Evolutionary conservation across 2,888 invertebrate species (phyloP), one percentile per base, ranked within the genome.

Genomic region (Noctua fimbriata): DNA sequence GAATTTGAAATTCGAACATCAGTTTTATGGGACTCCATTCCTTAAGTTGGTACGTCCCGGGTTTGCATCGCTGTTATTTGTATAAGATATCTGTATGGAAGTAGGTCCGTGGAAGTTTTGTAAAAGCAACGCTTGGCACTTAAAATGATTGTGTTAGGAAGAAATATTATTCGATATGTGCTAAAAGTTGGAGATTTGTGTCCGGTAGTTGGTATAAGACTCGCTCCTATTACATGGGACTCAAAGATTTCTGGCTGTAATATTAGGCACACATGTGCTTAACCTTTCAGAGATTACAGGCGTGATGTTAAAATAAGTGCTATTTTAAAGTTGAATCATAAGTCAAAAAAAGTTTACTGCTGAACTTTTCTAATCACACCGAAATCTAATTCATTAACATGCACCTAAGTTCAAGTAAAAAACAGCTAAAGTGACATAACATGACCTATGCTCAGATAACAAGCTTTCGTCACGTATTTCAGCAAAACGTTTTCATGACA

Each of bases 1-100:
- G 95, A 96, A 96, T 96, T 94, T 89, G 89, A 89, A 89, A 89
- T 89, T 88, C 77, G 89, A 89, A 94, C 91, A 91, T 89, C 89
- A 89, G 90, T 93, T 93, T 94, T 93, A 93, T 92, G 93, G 91
- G 92, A 89, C 82, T 86, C 89, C 85, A 84, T 87, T 87, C 87
- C 88, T 79, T 83, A 87, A 81, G 80, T 87, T 86, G 86, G 77
- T 84, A 86, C 77, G 89, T 89, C 88, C 82, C 76, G 76, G 77
- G 82, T 79, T 75, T 76, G 80, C 70, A 84, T 85, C 69, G 79
- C 76, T 82, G 81, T 83, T 89, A 86, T 90, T 89, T 89, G 89
- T 88, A 78, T 86, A 83, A 71, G 78, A 79, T 78, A 77, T 86
- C 82, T 70, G 81, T 80, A 81, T 44, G 75, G 80, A 89, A 83